Base-by-base conservation (phyloP, 2,888 invertebrate genomes). In the Clusia tigrina region DNA sequence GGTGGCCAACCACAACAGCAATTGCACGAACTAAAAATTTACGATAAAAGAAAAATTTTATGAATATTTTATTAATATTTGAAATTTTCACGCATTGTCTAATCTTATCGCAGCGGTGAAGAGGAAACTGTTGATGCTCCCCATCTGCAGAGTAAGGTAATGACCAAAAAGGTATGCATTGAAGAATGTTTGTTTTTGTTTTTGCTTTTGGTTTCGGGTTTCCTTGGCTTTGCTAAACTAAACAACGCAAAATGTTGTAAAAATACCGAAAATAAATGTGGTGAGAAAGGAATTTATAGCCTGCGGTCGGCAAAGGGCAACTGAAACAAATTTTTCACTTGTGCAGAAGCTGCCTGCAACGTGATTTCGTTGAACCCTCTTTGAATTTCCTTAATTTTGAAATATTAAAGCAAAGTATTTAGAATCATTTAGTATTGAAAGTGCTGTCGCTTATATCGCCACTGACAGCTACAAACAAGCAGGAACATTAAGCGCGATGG, bases 51-150 rank as follows among this genome's bases (percentile, higher is more conserved):
- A 74, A 76, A 73, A 77, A 78, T 77, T 76, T 73, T 75, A 77
- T 77, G 77, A 77, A 77, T 77, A 78, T 78, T 78, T 77, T 78
- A 78, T 77, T 76, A 77, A 74, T 75, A 78, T 76, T 74, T 74
- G 73, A 59, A 74, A 71, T 76, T 72, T 76, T 67, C 72, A 73
- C 59, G 62, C 46, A 58, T 32, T 61, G 59, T 32, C 32, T 12
- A 32, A 60, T 62, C 66, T 62, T 63, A 66, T 66, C 61, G 66
- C 61, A 59, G 61, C 63, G n/a, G n/a, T n/a, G n/a, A n/a, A n/a
- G n/a, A n/a, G n/a, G n/a, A 66, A 66, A 59, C 61, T 58, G 63
- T 62, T 64, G 61, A 60, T 59, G 54, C 48, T 6, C 48, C 5
- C 18, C 48, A 22, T 3, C 22, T 48, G 48, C 22, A 18, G 15